phyloP scores from a whole-genome alignment of 2,797 vertebrate genomes.

The Muscicapa striata region DNA sequence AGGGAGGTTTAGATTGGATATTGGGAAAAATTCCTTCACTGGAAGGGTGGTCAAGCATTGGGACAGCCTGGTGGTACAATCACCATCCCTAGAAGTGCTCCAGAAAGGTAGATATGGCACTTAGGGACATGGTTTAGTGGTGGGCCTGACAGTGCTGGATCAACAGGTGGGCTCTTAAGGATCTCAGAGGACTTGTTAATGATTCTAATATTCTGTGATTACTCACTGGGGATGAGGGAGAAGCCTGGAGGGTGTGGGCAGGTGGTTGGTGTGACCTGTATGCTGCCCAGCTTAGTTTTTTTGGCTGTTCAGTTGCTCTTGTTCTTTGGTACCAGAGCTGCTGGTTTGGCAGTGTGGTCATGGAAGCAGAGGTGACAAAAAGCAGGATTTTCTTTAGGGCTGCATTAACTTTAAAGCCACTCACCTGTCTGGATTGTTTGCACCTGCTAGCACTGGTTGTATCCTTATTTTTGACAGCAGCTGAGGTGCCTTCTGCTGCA shows the following conservation, averaged over 20 bases:
- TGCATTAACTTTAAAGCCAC: neutral
- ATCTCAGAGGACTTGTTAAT: neutral
- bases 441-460: neutral
- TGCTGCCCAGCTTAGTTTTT: neutral
- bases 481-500: neutral
- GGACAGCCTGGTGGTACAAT: neutral
- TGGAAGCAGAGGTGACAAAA: rapidly evolving
- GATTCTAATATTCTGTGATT: neutral
- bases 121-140: neutral
- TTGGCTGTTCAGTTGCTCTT: neutral
- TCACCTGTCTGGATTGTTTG: neutral
- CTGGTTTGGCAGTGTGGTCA: neutral
- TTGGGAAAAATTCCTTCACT: neutral
- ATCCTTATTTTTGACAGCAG: neutral
- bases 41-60: neutral
- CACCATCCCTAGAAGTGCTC: neutral
- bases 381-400: neutral
- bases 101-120: neutral
- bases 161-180: neutral
- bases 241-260: rapidly evolving
- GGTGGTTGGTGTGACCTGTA: neutral
- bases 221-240: neutral
- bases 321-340: neutral
- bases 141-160: neutral
- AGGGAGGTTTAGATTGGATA: neutral